phyloP scores from a whole-genome alignment of 2,888 invertebrate species.

The Drosophila pseudotakahashii region DNA sequence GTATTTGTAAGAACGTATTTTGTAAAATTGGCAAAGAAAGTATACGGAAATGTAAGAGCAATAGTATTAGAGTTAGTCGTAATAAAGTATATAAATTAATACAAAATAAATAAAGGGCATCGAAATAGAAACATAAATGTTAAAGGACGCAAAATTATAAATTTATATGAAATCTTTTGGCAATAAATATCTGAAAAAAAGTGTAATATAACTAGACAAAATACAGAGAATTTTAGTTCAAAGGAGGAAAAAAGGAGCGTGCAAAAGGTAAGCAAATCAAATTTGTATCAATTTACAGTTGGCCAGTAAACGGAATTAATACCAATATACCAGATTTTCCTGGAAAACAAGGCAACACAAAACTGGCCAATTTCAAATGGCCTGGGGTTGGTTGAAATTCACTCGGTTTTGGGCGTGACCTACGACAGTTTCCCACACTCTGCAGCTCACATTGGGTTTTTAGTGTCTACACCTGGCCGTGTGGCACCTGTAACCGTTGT shows the following conservation, averaged over 20 bases:
- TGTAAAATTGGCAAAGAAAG: constrained; percentile 2
- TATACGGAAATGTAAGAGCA: constrained; percentile 23
- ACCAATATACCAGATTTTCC: background rate
- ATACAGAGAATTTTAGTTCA: background rate
- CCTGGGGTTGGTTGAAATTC: constrained; percentile 6
- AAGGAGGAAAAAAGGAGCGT: background rate
- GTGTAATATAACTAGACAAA: too few species aligned
- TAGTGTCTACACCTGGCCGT: constrained; percentile 32
- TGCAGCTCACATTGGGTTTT: background rate
- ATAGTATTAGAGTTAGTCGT: background rate
- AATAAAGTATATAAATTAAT: too few species aligned
- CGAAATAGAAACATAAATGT: background rate
- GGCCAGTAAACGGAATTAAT: constrained; percentile 11
- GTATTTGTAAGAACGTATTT: constrained; percentile 7
- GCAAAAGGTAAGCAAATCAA: constrained; percentile 21
- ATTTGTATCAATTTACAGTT: constrained; percentile 22
- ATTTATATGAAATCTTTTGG: background rate
- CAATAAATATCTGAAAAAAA: background rate
- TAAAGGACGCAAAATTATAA: background rate
- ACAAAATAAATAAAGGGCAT: background rate
- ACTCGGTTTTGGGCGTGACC: constrained; percentile 20
- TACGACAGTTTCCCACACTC: constrained; percentile 56
- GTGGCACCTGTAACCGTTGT: constrained; percentile 59
- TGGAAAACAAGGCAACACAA: background rate
- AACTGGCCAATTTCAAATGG: constrained; percentile 1